Evolutionary conservation across 2,888 invertebrate genomes (phyloP).

Genomic region (Heliconius sara): DNA sequence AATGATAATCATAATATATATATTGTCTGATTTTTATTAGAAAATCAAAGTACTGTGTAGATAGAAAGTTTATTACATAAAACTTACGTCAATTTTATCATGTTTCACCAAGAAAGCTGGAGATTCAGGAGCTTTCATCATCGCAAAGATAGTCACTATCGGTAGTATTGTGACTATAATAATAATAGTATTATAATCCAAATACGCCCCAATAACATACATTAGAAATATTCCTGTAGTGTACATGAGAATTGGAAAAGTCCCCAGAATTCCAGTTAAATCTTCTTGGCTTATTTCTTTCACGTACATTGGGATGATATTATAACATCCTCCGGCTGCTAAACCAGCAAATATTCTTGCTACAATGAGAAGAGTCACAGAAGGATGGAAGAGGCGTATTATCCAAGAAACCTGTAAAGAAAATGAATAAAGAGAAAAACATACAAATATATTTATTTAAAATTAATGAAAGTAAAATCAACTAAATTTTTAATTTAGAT

Average conservation of each 20-base stretch:
- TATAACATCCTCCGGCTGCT: conserved; percentile 23
- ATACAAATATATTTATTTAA: too few species aligned
- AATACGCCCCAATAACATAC: conserved; percentile 36
- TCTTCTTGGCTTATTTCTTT: conserved; percentile 41
- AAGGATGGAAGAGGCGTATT: conserved; percentile 16
- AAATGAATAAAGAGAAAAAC: too few species aligned
- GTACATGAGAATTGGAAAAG: conserved; percentile 27
- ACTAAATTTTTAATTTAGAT: too few species aligned
- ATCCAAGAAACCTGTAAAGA: conserved; percentile 23
- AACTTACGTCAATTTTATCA: conserved; percentile 31
- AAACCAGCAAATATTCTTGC: conserved; percentile 27
- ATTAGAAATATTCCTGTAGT: conserved; percentile 35
- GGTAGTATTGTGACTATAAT: conserved; percentile 10
- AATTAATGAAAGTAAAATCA: neutral
- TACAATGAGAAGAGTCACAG: conserved; percentile 10
- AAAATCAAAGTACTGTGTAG: too few species aligned
- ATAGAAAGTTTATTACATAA: neutral
- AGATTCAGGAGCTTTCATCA: conserved; percentile 28
- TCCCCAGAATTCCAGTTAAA: conserved; percentile 35
- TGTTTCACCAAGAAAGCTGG: conserved; percentile 29
- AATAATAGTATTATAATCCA: conserved; percentile 29
- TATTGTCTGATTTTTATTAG: too few species aligned
- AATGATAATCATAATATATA: too few species aligned
- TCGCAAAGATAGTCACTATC: conserved; percentile 5
- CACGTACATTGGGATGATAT: conserved; percentile 29